These are phyloP conservation scores for Hylaea fasciaria DNA, from an alignment of 2,888 invertebrate genomes.

Conservation along the genomic window DNA sequence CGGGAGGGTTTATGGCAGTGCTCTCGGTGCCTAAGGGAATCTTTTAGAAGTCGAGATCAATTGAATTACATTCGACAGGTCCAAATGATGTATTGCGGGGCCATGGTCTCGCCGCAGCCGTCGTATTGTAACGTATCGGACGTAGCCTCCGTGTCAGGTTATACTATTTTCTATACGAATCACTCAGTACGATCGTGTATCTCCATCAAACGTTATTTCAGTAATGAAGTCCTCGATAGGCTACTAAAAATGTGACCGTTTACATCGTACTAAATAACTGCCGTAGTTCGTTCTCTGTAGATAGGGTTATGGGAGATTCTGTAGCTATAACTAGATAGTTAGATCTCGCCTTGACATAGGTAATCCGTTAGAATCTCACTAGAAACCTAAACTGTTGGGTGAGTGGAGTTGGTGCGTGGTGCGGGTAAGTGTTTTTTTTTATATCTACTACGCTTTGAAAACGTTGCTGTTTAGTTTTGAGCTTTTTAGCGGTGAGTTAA, in stretches of 20 bases:
- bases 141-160: conserved; percentile 77
- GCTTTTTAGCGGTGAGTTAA: conserved; percentile 28
- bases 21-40: no score
- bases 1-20: no score
- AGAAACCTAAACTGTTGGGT: conserved; percentile 9
- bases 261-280: background rate
- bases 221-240: conserved; percentile 3
- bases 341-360: conserved; percentile 7
- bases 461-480: conserved; percentile 38
- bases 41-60: background rate
- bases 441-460: conserved; percentile 47
- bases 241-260: conserved; percentile 5
- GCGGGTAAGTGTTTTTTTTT: conserved; percentile 72
- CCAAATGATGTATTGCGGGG: conserved; percentile 78
- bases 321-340: conserved; percentile 6
- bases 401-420: conserved; percentile 76
- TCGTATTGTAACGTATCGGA: conserved; percentile 81
- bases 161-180: conserved; percentile 17
- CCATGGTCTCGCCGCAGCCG: conserved; percentile 78
- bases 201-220: background rate
- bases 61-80: conserved; percentile 59
- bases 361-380: conserved; percentile 14
- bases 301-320: conserved; percentile 5
- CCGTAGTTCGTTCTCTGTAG: conserved; percentile 3
- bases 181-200: background rate